Evolutionary conservation across 2,113 vertebrate species (phyloP).

Genomic region (Mobula birostris): DNA sequence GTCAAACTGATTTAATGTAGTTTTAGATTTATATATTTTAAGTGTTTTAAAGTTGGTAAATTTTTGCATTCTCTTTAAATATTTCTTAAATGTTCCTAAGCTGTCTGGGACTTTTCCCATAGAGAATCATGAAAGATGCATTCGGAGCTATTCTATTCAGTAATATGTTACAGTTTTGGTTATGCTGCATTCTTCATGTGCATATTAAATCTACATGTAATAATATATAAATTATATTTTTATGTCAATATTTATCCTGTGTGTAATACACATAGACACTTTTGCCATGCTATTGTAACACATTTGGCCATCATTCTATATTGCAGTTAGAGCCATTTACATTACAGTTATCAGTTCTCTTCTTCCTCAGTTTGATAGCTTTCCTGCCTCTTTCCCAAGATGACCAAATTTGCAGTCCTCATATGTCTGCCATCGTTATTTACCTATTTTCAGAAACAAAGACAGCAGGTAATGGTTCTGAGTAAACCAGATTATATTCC

Average conservation of each 20-base stretch:
- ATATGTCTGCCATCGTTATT: neutral
- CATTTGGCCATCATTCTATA: neutral
- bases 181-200: neutral
- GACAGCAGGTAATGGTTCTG: neutral
- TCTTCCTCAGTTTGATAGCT: no score
- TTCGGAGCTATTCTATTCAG: no score
- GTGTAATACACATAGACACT: neutral
- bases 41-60: neutral
- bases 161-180: neutral
- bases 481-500: neutral
- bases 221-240: neutral
- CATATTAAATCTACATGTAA: neutral
- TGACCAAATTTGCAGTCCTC: neutral
- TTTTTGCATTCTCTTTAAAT: no score
- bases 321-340: neutral
- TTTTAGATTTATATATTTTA: neutral
- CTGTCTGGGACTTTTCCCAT: neutral
- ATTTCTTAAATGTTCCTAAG: no score
- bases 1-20: neutral
- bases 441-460: neutral
- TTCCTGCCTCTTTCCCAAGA: neutral
- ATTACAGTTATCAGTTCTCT: neutral
- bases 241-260: neutral
- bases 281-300: neutral
- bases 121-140: neutral